Evolutionary conservation across 2,797 vertebrate genomes (phyloP).

Genomic region (Rhincodon typus): DNA sequence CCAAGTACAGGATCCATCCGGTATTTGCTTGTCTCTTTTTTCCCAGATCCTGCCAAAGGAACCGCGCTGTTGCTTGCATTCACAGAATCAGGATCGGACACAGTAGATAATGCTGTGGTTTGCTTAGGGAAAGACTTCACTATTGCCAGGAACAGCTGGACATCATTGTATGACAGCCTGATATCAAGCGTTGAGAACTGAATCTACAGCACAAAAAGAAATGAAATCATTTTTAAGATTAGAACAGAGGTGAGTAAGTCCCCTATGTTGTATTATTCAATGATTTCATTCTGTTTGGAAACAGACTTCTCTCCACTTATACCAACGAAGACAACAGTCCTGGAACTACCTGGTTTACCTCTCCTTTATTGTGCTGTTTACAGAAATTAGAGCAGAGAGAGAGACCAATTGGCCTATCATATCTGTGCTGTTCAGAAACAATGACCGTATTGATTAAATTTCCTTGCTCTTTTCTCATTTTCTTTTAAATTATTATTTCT

Average conservation of each 20-base stretch:
- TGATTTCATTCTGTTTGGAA: neutral
- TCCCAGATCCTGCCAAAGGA: slow-evolving; percentile 38
- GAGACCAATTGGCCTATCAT: neutral
- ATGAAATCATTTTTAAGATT: slow-evolving; percentile 32
- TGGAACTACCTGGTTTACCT: neutral
- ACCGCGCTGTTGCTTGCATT: slow-evolving; percentile 41
- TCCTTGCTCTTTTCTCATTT: neutral
- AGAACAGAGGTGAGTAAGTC: neutral
- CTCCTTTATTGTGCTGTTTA: neutral
- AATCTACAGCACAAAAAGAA: slow-evolving; percentile 60
- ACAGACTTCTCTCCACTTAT: neutral
- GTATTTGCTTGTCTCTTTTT: slow-evolving; percentile 53
- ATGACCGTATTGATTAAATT: neutral
- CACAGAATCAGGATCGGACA: slow-evolving; percentile 28
- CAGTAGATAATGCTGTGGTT: slow-evolving; percentile 48
- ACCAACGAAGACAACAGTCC: neutral
- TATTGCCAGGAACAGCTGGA: slow-evolving; percentile 89
- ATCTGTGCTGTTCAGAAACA: neutral
- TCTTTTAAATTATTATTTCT: neutral
- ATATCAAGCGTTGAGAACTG: slow-evolving; percentile 89
- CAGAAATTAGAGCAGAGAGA: neutral
- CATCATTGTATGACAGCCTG: slow-evolving; percentile 92
- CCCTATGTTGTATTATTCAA: neutral
- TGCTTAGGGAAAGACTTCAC: slow-evolving; percentile 82
- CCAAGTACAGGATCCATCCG: slow-evolving; percentile 72